phyloP scores from a whole-genome alignment of 1,140 invertebrate genomes.

The Lerema accius region DNA sequence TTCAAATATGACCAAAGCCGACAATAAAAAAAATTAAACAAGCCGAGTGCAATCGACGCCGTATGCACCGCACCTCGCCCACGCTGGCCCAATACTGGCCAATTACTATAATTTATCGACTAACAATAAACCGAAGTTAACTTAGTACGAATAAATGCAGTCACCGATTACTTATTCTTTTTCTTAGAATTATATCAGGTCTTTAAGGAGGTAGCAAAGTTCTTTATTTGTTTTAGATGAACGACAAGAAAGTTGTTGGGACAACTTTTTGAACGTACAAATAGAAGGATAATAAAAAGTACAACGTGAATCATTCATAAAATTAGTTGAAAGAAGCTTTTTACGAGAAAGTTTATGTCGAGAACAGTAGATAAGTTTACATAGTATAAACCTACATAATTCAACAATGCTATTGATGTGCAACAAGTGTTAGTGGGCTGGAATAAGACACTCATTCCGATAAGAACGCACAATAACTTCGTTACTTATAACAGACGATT shows the following conservation, averaged over 20 bases:
- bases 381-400: too few relatives aligned
- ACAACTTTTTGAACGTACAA: not conserved
- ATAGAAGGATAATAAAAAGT: too few relatives aligned
- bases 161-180: conserved; percentile 30
- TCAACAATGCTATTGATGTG: not conserved
- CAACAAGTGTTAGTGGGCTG: conserved; percentile 21
- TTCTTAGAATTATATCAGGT: conserved; percentile 9
- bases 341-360: not conserved
- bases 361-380: too few relatives aligned
- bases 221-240: not conserved
- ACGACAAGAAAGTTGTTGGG: conserved; percentile 2
- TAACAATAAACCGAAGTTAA: too few relatives aligned
- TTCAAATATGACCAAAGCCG: too few relatives aligned
- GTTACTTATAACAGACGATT: conserved; percentile 40
- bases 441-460: conserved; percentile 33
- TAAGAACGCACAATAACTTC: conserved; percentile 39
- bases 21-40: too few relatives aligned
- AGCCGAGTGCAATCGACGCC: not conserved
- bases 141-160: conserved; percentile 1
- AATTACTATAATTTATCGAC: not conserved
- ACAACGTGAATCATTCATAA: not conserved
- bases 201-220: not conserved
- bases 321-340: not conserved
- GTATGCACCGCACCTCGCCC: not conserved
- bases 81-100: not conserved